A percentile compares a stretch with the other conserved stretches of the same genome.
Conservation (phyloP, 2,888 invertebrate species). For the Caenorhabditis parvicauda region DNA sequence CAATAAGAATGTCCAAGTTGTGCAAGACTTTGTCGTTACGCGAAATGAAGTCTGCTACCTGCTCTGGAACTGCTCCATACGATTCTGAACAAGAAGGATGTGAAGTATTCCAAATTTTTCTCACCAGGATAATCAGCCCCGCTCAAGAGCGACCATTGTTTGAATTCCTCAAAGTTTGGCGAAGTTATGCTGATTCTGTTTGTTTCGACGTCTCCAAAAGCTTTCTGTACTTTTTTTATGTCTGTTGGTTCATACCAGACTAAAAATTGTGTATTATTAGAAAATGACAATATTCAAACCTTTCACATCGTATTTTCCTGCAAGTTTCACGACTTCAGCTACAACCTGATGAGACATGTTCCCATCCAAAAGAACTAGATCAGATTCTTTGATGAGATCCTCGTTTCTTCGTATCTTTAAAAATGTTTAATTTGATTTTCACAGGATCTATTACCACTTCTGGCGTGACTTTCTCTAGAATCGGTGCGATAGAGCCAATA, state of each 20-base stretch:
- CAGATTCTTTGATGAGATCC: slow-evolving; percentile 70
- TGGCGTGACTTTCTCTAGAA: slow-evolving; percentile 35
- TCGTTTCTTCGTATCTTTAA: slow-evolving; percentile 71
- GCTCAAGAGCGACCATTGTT: slow-evolving; percentile 20
- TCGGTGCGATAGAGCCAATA: slow-evolving; percentile 37
- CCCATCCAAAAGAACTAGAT: slow-evolving; percentile 80
- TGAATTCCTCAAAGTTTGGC: slow-evolving; percentile 46
- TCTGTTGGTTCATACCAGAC: slow-evolving; percentile 67
- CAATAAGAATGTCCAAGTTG: slow-evolving; percentile 24
- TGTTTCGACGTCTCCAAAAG: slow-evolving; percentile 52
- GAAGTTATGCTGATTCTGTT: slow-evolving; percentile 31
- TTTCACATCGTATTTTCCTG: slow-evolving; percentile 28
- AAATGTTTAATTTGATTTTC: too few relatives aligned
- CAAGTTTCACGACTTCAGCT: slow-evolving; percentile 30
- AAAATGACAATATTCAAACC: slow-evolving; percentile 11
- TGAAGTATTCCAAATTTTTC: neutral
- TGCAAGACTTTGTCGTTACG: slow-evolving; percentile 10
- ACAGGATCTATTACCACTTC: slow-evolving; percentile 37
- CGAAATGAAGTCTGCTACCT: slow-evolving; percentile 8
- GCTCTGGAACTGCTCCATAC: slow-evolving; percentile 5
- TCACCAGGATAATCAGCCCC: neutral
- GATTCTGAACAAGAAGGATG: slow-evolving; percentile 11
- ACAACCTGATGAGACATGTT: slow-evolving; percentile 77
- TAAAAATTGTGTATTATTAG: slow-evolving; percentile 34
- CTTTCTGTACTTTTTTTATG: slow-evolving; percentile 62